phyloP scores from a whole-genome alignment of 2,113 vertebrate species.

The Gymnarchus niloticus region DNA sequence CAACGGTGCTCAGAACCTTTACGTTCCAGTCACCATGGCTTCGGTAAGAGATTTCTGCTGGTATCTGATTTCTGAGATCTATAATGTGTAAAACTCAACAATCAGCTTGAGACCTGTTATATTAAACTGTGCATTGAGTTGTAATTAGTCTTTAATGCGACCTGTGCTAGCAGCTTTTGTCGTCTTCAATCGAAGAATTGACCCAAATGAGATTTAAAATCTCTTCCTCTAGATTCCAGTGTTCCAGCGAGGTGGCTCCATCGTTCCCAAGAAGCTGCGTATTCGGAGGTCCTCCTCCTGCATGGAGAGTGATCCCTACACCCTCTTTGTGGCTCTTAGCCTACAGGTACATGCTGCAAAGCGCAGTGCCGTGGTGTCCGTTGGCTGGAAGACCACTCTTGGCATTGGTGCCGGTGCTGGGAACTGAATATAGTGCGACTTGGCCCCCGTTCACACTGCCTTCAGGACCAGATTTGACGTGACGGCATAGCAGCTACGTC shows the following conservation, averaged over 20 bases:
- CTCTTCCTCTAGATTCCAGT: slow-evolving; percentile 68
- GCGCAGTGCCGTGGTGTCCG: too few relatives aligned
- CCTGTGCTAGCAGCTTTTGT: background rate
- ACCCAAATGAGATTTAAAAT: background rate
- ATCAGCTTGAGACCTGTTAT: background rate
- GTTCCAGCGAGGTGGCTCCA: slow-evolving; percentile 80
- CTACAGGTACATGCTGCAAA: slow-evolving; percentile 56
- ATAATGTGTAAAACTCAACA: background rate
- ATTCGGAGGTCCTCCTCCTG: slow-evolving; percentile 75
- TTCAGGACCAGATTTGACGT: too few relatives aligned
- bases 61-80: too few relatives aligned
- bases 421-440: too few relatives aligned
- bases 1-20: slow-evolving; percentile 73
- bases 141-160: background rate
- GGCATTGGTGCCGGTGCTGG: too few relatives aligned
- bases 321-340: slow-evolving; percentile 75
- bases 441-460: too few relatives aligned
- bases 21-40: slow-evolving; percentile 75
- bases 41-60: background rate
- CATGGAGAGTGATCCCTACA: slow-evolving; percentile 80
- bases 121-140: background rate
- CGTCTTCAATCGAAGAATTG: too few relatives aligned
- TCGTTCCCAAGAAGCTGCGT: slow-evolving; percentile 76
- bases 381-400: too few relatives aligned
- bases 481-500: too few relatives aligned